Evolutionary conservation across 2,113 vertebrate species (phyloP).

Genomic region (Amia ocellicauda): DNA sequence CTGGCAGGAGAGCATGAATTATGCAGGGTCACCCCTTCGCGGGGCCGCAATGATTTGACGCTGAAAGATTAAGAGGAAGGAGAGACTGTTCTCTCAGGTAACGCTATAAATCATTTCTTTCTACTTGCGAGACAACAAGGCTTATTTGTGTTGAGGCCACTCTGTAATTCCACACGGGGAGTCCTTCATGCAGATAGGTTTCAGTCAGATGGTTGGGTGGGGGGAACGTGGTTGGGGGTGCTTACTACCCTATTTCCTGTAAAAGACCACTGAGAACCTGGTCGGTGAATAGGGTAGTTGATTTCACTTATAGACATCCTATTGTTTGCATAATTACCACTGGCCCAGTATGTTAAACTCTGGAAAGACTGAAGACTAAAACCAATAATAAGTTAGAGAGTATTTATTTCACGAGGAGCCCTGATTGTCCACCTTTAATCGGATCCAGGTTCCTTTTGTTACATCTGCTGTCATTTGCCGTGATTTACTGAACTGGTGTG

Average conservation of each 20-base stretch:
- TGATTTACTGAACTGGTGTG: too few species aligned
- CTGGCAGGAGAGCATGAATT: slow-evolving; percentile 63
- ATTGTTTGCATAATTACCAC: too few species aligned
- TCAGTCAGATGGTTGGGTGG: slow-evolving; percentile 30
- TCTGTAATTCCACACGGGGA: slow-evolving; percentile 62
- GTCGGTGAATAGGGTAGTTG: slow-evolving; percentile 11
- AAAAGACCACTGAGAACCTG: slow-evolving; percentile 3
- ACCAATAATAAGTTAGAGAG: too few species aligned
- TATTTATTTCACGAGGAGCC: too few species aligned
- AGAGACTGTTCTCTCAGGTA: slow-evolving; percentile 65
- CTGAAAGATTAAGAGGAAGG: slow-evolving; percentile 67
- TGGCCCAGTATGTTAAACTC: too few species aligned
- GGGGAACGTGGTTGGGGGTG: not conserved
- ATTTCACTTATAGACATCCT: too few species aligned
- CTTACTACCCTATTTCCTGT: not conserved
- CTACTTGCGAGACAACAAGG: slow-evolving; percentile 55
- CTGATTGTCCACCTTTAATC: too few species aligned
- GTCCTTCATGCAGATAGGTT: slow-evolving; percentile 37
- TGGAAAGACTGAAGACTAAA: too few species aligned
- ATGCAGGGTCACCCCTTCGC: slow-evolving; percentile 58
- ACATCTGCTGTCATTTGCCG: too few species aligned
- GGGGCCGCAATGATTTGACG: slow-evolving; percentile 32
- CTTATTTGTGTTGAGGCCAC: slow-evolving; percentile 31
- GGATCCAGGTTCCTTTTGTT: too few species aligned
- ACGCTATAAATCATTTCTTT: slow-evolving; percentile 59